Evolutionary conservation across 1,140 invertebrate genomes (phyloP).

Genomic region (Arctopsyche grandis): DNA sequence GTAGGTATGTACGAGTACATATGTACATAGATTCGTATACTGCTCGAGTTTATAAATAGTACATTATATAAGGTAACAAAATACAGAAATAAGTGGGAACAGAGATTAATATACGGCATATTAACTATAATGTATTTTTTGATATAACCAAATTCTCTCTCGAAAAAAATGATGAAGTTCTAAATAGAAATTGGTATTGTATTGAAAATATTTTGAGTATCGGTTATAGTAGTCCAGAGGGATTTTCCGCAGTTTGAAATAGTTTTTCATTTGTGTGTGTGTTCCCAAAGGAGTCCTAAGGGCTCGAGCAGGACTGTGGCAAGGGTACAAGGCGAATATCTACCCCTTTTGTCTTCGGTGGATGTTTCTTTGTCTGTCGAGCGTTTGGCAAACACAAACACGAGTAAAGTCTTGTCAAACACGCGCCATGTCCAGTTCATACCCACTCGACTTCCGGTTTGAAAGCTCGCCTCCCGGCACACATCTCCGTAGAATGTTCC

Average conservation of each 20-base stretch:
- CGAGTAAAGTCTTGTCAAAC: conserved; percentile 50
- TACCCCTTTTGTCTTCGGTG: conserved; percentile 23
- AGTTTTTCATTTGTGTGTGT: conserved; percentile 2
- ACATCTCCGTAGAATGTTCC: too few relatives aligned
- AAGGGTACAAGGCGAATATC: conserved; percentile 6
- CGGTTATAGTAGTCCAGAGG: neutral
- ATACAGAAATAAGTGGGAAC: too few relatives aligned
- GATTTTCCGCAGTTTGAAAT: neutral
- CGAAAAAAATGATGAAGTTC: too few relatives aligned
- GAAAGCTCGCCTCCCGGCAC: neutral
- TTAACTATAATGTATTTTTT: too few relatives aligned
- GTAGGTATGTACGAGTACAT: too few relatives aligned
- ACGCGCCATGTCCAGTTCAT: conserved; percentile 40
- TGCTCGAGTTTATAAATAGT: too few relatives aligned
- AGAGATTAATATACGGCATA: too few relatives aligned
- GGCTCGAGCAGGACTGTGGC: neutral
- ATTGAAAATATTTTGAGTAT: too few relatives aligned
- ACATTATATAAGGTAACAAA: too few relatives aligned
- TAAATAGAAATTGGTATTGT: too few relatives aligned
- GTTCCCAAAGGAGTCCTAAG: conserved; percentile 28
- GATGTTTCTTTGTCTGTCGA: conserved; percentile 48
- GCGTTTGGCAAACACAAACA: conserved; percentile 52
- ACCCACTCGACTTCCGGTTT: neutral
- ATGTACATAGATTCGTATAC: too few relatives aligned
- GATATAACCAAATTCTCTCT: too few relatives aligned